A percentile compares a stretch with the other conserved stretches of the same genome.
Conservation (phyloP, 2,888 invertebrate species). For the Dolichomitus sp. region DNA sequence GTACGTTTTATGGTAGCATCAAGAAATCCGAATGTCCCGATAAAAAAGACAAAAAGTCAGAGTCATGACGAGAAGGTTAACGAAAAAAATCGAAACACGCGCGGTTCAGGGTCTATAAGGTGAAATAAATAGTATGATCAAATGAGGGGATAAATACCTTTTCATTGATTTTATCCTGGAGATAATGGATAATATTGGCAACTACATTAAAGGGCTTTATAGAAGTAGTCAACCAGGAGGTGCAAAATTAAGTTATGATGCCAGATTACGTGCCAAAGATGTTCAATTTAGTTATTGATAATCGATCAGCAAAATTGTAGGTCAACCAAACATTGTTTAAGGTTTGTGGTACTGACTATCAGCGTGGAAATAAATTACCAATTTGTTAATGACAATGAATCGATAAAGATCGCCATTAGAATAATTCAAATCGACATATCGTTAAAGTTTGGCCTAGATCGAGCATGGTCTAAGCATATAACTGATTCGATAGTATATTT, state of each 20-base stretch:
- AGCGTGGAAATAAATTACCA: background rate
- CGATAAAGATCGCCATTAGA: background rate
- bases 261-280: background rate
- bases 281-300: background rate
- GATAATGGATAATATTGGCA: background rate
- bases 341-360: background rate
- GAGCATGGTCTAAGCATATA: background rate
- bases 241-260: background rate
- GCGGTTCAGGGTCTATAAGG: background rate
- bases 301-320: background rate
- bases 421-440: background rate
- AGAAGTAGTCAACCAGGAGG: background rate
- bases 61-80: background rate
- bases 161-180: background rate
- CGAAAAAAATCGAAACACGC: background rate
- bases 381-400: background rate
- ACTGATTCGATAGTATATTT: background rate
- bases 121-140: background rate
- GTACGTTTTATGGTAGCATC: background rate
- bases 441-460: background rate
- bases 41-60: constrained; percentile 5
- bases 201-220: background rate
- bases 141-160: background rate
- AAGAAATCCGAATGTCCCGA: background rate
- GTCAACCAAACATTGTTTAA: background rate